These are phyloP conservation scores for Acleris emargana DNA, from an alignment of 2,888 invertebrate genomes.

Conservation along the genomic window DNA sequence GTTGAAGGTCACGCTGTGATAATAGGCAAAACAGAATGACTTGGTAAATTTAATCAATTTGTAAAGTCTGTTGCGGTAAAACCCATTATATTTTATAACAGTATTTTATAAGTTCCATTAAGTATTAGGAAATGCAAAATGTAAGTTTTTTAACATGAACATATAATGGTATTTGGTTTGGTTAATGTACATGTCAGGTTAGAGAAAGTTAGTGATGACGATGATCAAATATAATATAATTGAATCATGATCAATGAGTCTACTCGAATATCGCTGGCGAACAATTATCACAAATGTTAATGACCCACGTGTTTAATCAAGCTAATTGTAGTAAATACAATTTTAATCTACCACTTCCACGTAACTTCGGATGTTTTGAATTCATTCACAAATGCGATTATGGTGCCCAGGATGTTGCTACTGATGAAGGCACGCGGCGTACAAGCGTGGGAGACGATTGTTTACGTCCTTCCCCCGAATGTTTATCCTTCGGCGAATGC, in stretches of 20 bases:
- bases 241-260: no score
- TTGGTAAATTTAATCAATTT: constrained; percentile 15
- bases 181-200: no score
- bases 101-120: no score
- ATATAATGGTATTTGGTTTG: no score
- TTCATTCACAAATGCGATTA: constrained; percentile 35
- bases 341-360: constrained; percentile 43
- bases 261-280: neutral
- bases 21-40: constrained; percentile 13
- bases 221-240: no score
- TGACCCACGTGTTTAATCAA: constrained; percentile 12
- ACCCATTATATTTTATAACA: neutral
- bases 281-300: constrained; percentile 6
- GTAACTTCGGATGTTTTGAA: constrained; percentile 51
- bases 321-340: constrained; percentile 21
- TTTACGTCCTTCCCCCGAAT: constrained; percentile 59
- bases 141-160: no score
- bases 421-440: constrained; percentile 54
- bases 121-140: no score
- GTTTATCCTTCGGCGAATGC: constrained; percentile 53
- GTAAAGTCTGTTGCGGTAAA: constrained; percentile 3
- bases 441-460: constrained; percentile 61
- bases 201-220: no score
- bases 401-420: constrained; percentile 57
- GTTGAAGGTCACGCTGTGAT: constrained; percentile 17